Base-by-base conservation (phyloP, 2,113 vertebrate species). In the Odocoileus hemionus region DNA sequence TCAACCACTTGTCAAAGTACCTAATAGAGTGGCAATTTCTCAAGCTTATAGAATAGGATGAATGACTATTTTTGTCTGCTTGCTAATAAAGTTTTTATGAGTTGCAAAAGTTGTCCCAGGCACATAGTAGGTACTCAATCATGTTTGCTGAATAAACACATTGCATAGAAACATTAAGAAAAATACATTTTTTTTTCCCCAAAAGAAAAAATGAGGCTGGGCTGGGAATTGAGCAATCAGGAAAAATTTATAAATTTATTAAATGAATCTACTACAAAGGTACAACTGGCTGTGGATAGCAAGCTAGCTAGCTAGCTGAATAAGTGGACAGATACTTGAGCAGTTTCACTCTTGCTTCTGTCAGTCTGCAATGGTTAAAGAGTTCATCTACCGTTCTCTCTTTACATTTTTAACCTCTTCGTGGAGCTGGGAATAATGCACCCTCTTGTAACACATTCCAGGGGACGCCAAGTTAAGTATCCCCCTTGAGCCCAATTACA, bases 401-500 rank as follows among this genome's bases (percentile, higher is more conserved):
- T 70, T 94, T 86, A 78, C 3, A 84, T 86, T 45, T 83, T 83
- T 96, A 87, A 76, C 55, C 54, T 96, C 83, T 89, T 92, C 55
- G 78, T 88, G 50, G 90, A 97, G 17, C 25, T 89, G 43, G 89
- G 39, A 93, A 88, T 93, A 91, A 95, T 43, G 39, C 33, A 76
- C 19, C 26, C 6, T 97, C 82, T 83, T 89, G 50, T 87, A 96
- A 84, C 58, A 91, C 19, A n/a, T 89, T 95, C 47, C 80, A 96
- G 43, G 93, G 86, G 89, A 98, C 83, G 96, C 84, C 80, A 90
- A 95, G 86, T 94, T 91, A 96, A 97, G 88, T 43, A 67, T 90
- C 61, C 97, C 94, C 93, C 91, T 93, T 93, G 95, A 97, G 96
- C 58, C 93, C 74, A 95, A 97, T 97, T 96, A 96, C 47, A 95